Percentiles rank a stretch among this genome's conserved stretches.
phyloP scores from a whole-genome alignment of 2,113 vertebrate genomes.

The Guaruba guarouba region DNA sequence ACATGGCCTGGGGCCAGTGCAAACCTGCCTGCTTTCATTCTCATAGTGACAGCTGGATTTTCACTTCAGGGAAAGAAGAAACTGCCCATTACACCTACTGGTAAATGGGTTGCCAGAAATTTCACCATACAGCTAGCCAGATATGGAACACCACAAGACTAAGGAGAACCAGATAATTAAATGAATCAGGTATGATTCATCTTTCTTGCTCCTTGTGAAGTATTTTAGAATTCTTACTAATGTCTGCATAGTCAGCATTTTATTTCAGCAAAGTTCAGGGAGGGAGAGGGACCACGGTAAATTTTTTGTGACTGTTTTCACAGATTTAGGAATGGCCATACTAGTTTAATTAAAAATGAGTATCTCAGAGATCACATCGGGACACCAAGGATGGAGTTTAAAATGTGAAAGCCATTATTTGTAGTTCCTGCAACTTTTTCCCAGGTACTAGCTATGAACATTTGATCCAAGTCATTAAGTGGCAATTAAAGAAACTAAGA shows the following conservation, averaged over 20 bases:
- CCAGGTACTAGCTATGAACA: neutral
- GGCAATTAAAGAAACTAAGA: neutral
- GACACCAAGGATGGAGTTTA: neutral
- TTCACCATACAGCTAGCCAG: neutral
- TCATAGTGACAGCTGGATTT: conserved; percentile 38
- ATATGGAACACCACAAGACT: neutral
- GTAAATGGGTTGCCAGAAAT: conserved; percentile 13
- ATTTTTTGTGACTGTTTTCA: neutral
- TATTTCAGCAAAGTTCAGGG: neutral
- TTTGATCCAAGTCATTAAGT: neutral
- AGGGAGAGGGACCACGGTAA: neutral
- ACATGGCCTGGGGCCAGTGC: neutral
- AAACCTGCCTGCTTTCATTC: conserved; percentile 61
- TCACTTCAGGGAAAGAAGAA: conserved; percentile 44
- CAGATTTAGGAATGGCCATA: neutral
- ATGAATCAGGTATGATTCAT: neutral
- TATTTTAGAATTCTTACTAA: neutral
- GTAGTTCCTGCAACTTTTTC: neutral
- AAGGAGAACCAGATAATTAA: neutral
- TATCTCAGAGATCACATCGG: neutral
- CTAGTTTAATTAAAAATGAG: neutral
- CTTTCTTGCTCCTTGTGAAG: neutral
- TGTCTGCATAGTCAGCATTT: neutral
- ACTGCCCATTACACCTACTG: neutral
- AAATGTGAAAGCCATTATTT: neutral